These are phyloP conservation scores for Hestina assimilis DNA, from an alignment of 1,140 invertebrate genomes.

Conservation along the genomic window DNA sequence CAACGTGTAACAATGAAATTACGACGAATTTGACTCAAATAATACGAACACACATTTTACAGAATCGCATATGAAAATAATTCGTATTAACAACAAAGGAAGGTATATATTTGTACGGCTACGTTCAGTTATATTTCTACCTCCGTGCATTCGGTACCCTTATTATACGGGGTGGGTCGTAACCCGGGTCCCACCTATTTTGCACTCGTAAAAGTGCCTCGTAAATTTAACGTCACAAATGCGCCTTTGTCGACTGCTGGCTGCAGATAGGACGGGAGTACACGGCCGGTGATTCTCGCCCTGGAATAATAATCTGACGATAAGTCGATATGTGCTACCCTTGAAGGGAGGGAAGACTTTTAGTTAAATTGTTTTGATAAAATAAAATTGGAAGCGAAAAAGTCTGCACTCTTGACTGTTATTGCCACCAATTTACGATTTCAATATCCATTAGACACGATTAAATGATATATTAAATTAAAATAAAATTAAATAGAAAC, in stretches of 20 bases:
- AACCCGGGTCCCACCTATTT: constrained; percentile 64
- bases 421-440: no score
- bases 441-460: no score
- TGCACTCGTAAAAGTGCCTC: constrained; percentile 66
- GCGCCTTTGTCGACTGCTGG: constrained; percentile 34
- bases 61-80: background rate
- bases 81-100: background rate
- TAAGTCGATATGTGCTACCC: constrained; percentile 36
- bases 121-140: background rate
- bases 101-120: background rate
- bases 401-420: no score
- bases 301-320: constrained; percentile 30
- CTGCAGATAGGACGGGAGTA: constrained; percentile 2
- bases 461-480: no score
- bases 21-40: constrained; percentile 26
- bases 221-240: constrained; percentile 67
- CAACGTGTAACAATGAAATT: constrained; percentile 26
- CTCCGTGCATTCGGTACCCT: constrained; percentile 21
- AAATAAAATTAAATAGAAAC: no score
- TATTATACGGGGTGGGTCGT: constrained; percentile 56
- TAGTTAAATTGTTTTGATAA: no score
- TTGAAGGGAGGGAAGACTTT: constrained; percentile 1
- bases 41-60: background rate
- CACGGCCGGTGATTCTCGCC: constrained; percentile 9
- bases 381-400: no score